Evolutionary conservation across 2,797 vertebrate species (phyloP), one percentile per base, ranked within the genome.

Genomic region (Morelia viridis): DNA sequence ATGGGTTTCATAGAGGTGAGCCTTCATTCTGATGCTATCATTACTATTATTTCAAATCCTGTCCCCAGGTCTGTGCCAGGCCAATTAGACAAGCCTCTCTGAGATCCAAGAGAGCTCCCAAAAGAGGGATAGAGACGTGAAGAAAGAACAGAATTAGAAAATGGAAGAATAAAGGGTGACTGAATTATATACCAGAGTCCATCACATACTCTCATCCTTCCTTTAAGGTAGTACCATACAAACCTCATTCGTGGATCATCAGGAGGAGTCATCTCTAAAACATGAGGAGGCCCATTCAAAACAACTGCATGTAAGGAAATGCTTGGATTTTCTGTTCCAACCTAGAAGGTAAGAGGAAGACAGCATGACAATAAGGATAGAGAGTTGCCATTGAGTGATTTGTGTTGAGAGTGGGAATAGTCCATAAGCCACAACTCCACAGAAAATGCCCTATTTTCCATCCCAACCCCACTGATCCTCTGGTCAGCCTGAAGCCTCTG

Each of bases 241-340:
- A 96, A 99, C 99, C 99, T 98, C 96, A 35, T 99, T 50, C 99
- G 98, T 6, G 98, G 98, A 95, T 99, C 99, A 0, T 99, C 99
- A 0, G 99, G 99, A 5, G 98, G 99, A 95, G 97, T 98, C 98
- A 99, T 99, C 96, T 98, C 98, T 94, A 99, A 97, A 0, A 99
- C 99, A 94, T 99, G 99, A 65, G 98, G 97, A 58, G 99, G 99
- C 24, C 99, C 99, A 0, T 99, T 99, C 94, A 99, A 97, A 95
- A 98, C 99, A 89, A 98, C 99, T 93, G 99, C 98, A 1, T 98
- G 99, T 95, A 99, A 97, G 93, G 98, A 98, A 91, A 99, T 98
- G 1, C 97, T 97, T 88, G 99, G 99, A 95, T 99, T 99, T 95
- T 99, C 98, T 94, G 98, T 98, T 6, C 99, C 99, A 26, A 98